Base-by-base conservation (phyloP, 2,888 invertebrate species). In the Tenthredo livida region DNA sequence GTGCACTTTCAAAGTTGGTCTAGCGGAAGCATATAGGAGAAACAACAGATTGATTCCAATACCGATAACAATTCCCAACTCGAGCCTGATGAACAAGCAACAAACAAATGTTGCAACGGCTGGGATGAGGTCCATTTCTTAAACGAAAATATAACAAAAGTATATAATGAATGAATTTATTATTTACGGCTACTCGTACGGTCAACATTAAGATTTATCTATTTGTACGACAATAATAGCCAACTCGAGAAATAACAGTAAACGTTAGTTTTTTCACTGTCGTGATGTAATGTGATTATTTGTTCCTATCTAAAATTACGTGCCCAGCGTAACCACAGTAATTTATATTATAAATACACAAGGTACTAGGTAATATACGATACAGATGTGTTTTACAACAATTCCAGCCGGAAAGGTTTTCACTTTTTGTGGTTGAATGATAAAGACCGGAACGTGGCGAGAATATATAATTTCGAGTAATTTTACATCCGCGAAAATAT, bases 91-190 rank as follows among this genome's bases (percentile, higher is more conserved):
- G 85, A 96, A 94, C 50, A 97, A 93, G 85, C 96, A 96, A 33
- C 95, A 94, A 2, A 96, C 88, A 90, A 97, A 96, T 9, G 96
- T 96, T 0, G 95, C 94, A 15, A 94, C 90, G 77, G 96, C 96
- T 17, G 96, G 96, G 85, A 96, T 94, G 86, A 96, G 92, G 91
- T 96, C 96, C 86, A 95, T 94, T 93, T 96, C 96, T 96, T 92
- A 40, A 94, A 94, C 12, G 10, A 50, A 9, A 29, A 75, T 25
- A 12, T 17, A 29, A 67, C 1, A 50, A 54, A 1, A 54, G 2
- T 54, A 54, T 54, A 54, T 54, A 54, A n/a, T 54, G 1, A n/a
- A n/a, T n/a, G n/a, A n/a, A n/a, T n/a, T n/a, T n/a, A n/a, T n/a
- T n/a, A n/a, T n/a, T n/a, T 54, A 54, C 54, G 17, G n/a, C n/a